Percentiles rank a stretch among this genome's conserved stretches.
These are phyloP conservation scores for Sinocyclocheilus rhinocerous DNA, from an alignment of 2,113 vertebrate species.

Conservation along the genomic window DNA sequence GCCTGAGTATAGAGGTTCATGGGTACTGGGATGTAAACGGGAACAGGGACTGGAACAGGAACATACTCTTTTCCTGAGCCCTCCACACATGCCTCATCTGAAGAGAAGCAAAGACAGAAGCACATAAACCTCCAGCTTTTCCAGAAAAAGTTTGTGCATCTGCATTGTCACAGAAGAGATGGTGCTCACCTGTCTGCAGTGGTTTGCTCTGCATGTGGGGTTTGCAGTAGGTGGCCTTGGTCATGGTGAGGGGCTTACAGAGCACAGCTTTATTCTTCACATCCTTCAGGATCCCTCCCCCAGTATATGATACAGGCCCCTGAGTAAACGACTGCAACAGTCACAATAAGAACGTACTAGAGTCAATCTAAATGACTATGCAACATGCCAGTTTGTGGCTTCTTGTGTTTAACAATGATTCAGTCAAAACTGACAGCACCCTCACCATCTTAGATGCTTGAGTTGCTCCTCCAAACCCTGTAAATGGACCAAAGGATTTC, in stretches of 20 bases:
- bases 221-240: conserved; percentile 98
- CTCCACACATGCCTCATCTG: conserved; percentile 75
- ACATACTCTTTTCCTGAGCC: conserved; percentile 89
- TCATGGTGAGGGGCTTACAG: conserved; percentile 98
- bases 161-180: background rate
- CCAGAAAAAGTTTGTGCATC: background rate
- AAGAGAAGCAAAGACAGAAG: conserved; percentile 52
- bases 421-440: background rate
- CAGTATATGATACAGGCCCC: conserved; percentile 76
- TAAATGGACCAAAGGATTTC: background rate
- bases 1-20: conserved; percentile 94
- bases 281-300: conserved; percentile 84
- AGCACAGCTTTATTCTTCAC: conserved; percentile 99
- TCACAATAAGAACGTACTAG: background rate
- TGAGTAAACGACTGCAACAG: conserved; percentile 76
- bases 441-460: conserved; percentile 71
- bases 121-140: background rate
- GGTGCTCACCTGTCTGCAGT: conserved; percentile 89
- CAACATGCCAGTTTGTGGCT: background rate
- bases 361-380: background rate
- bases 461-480: conserved; percentile 67
- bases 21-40: conserved; percentile 94
- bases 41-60: conserved; percentile 94
- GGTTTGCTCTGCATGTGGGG: conserved; percentile 98
- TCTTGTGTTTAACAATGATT: background rate